Evolutionary conservation across 2,797 vertebrate species (phyloP), one percentile per base, ranked within the genome.

Genomic region (Linurgus olivaceus): DNA sequence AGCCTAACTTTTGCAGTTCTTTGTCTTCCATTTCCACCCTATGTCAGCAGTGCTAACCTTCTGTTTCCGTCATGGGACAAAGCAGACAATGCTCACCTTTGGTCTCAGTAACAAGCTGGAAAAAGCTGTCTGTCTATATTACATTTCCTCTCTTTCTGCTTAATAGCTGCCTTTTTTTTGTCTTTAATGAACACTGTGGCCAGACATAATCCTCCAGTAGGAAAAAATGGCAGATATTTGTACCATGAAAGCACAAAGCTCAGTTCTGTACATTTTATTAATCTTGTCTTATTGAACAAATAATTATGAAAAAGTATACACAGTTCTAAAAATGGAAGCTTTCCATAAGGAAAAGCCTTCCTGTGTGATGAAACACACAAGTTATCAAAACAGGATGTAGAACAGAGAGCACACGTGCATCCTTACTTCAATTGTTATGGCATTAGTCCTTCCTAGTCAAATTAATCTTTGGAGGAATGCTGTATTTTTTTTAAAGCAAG

Each of bases 321-420:
- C 11, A 75, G 33, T 10, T 78, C 93, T 91, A 93, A 91, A 94
- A 88, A 73, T 63, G n/a, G 85, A 84, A 91, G 47, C 11, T 63
- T 95, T 93, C 91, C 81, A 33, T 26, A 93, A 62, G 85, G 76
- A 96, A 94, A 94, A 74, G 63, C 85, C 85, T 96, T 94, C 93
- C 89, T 81, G 58, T 59, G 76, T 48, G 62, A 93, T 45, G 33
- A 92, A 88, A 72, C 21, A 67, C 67, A 48, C 25, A 85, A 55
- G 26, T 75, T 78, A 90, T 19, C 87, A 93, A 88, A 95, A 97
- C 95, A 96, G 94, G 94, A 97, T 77, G 37, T 12, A 86, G 65
- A 44, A 59, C 63, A 91, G 48, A 79, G 45, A 75, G 62, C 70
- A 90, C 92, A 95, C 0, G 7, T 88, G 70, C 85, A 95, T 93